These are phyloP conservation scores for Apamea epomidion DNA, from an alignment of 2,888 invertebrate genomes.

Conservation along the genomic window DNA sequence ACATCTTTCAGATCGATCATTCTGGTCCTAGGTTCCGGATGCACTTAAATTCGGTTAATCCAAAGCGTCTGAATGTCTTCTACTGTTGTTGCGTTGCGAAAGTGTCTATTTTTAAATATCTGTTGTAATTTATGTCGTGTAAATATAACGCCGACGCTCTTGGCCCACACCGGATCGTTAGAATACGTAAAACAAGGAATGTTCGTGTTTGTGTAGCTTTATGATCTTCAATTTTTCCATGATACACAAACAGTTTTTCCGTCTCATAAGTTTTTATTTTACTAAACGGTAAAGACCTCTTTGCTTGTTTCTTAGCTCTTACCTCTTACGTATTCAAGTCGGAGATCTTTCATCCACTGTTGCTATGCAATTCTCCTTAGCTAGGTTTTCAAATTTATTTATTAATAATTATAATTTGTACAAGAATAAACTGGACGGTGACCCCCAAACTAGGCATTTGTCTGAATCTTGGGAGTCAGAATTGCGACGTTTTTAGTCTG, in stretches of 20 bases:
- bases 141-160: constrained; percentile 60
- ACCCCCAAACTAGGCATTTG: background rate
- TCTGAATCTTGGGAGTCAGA: background rate
- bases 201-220: constrained; percentile 43
- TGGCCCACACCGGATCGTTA: constrained; percentile 45
- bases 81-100: constrained; percentile 49
- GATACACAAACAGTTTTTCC: constrained; percentile 6
- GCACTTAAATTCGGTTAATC: constrained; percentile 53
- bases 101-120: constrained; percentile 60
- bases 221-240: constrained; percentile 29
- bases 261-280: background rate
- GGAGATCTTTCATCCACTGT: background rate
- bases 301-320: background rate
- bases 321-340: background rate
- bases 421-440: background rate
- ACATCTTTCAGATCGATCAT: constrained; percentile 36
- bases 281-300: background rate
- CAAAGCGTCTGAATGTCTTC: constrained; percentile 42
- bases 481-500: background rate
- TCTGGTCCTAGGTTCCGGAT: constrained; percentile 49
- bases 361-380: background rate
- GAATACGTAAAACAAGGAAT: constrained; percentile 57
- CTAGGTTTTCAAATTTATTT: background rate
- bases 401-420: background rate
- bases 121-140: constrained; percentile 64